Base-by-base conservation (phyloP, 2,113 vertebrate genomes). In the Anas platyrhynchos region DNA sequence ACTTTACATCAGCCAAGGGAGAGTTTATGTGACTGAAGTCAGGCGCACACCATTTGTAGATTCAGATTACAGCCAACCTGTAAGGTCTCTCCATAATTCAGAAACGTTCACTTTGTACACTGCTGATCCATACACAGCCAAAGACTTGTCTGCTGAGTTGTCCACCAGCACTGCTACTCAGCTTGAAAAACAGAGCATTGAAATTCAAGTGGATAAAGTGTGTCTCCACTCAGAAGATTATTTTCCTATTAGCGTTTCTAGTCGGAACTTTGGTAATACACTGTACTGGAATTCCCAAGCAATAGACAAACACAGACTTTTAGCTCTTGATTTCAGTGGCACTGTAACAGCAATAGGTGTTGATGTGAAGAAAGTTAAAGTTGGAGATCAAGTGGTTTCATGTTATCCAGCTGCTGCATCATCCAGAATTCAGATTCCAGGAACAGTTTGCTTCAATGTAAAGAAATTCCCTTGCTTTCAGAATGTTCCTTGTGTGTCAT, bases 141-240 rank as follows among this genome's bases (percentile, higher is more conserved):
- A 87, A 63, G 69, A 92, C 23, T 67, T 99, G 79, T 98, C 98
- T 78, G 98, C 98, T 27, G 81, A 97, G 63, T 55, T 94, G 61
- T 86, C 23, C 25, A 72, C 74, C 15, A 16, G 50, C 1, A 9
- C 69, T 62, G 21, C 41, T 44, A 55, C 78, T 86, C 59, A 74
- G 12, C 98, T 91, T 73, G 85, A 48, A 69, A 97, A 83, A 8
- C 91, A 96, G 59, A 97, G 93, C 8, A 93, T 98, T 83, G 97
- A 99, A 96, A 95, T 99, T 92, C 93, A 97, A 91, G 91, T 98
- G 23, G 97, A 97, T 62, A 97, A 96, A 89, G 93, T 98, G 38
- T 98, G 98, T 74, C 86, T 98, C 44, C 98, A 99, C 95, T 98
- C 99, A 11, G 98, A 98, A 23, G 98, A 99, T 94, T 99, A 98